phyloP scores from a whole-genome alignment of 2,888 invertebrate species.

The Noctua fimbriata region DNA sequence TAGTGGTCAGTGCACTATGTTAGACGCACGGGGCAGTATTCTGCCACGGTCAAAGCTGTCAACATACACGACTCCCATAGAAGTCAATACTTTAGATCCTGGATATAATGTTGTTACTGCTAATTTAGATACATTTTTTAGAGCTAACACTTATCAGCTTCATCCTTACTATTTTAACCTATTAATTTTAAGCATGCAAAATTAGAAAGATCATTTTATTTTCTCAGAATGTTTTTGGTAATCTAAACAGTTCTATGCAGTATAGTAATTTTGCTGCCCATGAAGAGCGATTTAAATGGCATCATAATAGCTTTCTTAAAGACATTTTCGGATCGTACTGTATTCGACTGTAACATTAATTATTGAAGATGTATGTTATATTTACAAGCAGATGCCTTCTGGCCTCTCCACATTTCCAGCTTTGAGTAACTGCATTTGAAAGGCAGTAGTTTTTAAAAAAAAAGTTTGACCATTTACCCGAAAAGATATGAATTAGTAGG shows the following conservation, averaged over 20 bases:
- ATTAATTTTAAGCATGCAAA: constrained; percentile 9
- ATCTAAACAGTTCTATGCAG: not conserved
- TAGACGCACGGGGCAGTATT: constrained; percentile 44
- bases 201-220: not conserved
- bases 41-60: constrained; percentile 50
- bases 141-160: not conserved
- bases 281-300: not conserved
- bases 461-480: not conserved
- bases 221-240: not conserved
- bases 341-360: not conserved
- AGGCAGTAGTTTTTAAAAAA: not conserved
- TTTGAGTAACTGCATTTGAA: not conserved
- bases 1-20: constrained; percentile 48
- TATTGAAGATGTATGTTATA: not conserved
- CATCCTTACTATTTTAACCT: not conserved
- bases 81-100: constrained; percentile 38
- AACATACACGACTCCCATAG: constrained; percentile 48
- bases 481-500: not conserved
- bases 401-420: not conserved
- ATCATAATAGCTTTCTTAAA: not conserved
- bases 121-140: constrained; percentile 8
- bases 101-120: constrained; percentile 12
- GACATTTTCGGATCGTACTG: not conserved
- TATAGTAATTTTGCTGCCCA: not conserved
- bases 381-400: not conserved